phyloP scores from a whole-genome alignment of 2,113 vertebrate genomes.

The Cyanoliseus patagonus region DNA sequence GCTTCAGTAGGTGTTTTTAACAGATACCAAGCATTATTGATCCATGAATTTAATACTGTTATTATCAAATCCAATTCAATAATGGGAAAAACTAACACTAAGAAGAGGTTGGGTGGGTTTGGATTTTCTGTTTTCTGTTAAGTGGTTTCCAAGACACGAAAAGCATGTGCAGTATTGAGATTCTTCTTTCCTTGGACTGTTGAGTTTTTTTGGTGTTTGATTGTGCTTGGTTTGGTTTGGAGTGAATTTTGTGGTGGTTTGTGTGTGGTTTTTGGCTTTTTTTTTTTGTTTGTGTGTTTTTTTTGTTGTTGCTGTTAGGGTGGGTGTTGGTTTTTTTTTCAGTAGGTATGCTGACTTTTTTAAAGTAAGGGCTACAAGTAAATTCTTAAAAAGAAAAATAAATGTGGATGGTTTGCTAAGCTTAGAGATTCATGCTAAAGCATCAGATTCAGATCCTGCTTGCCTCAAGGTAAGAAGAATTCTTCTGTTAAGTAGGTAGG shows the following conservation, averaged over 20 bases:
- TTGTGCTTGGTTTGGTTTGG: neutral
- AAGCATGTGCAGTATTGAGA: neutral
- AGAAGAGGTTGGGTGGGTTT: neutral
- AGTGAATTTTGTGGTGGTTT: neutral
- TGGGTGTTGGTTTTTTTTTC: neutral
- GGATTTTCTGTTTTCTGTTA: fast-evolving
- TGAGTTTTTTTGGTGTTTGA: neutral
- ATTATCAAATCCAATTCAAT: neutral
- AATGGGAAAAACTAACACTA: neutral
- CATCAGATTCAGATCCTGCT: fast-evolving
- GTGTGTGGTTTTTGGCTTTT: neutral
- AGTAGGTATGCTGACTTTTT: neutral
- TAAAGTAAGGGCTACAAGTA: neutral
- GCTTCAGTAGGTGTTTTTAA: neutral
- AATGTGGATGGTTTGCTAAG: neutral
- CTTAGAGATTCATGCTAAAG: neutral
- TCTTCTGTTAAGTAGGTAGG: neutral
- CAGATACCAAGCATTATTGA: neutral
- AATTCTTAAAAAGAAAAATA: neutral
- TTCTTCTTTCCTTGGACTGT: neutral
- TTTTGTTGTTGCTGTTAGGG: neutral
- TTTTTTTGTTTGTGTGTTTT: neutral
- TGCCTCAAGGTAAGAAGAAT: neutral
- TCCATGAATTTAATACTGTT: neutral
- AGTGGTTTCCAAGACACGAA: neutral